Evolutionary conservation across 2,113 vertebrate species (phyloP).

Genomic region (Climacteris rufus): DNA sequence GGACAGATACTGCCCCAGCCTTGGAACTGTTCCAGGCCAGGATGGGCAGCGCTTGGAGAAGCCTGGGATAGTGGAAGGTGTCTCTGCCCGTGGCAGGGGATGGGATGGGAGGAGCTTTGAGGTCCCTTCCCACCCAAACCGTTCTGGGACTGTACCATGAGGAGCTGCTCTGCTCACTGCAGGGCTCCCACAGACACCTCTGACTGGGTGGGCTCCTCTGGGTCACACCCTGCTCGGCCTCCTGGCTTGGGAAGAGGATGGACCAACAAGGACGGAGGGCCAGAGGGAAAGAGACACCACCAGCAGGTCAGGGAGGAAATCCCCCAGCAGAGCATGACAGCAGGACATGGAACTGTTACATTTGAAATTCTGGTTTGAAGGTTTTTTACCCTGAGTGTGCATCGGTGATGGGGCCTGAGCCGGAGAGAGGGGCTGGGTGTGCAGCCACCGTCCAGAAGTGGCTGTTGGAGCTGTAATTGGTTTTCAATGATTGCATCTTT

Average conservation of each 20-base stretch:
- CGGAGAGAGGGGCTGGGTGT: neutral
- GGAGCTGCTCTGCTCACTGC: fast-evolving
- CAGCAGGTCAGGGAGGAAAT: neutral
- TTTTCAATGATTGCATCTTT: constrained; percentile 42
- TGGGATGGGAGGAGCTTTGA: neutral
- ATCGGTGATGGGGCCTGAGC: neutral
- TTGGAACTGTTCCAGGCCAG: neutral
- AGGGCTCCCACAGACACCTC: fast-evolving
- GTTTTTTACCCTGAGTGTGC: neutral
- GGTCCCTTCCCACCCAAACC: neutral
- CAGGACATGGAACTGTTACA: neutral
- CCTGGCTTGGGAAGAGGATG: neutral
- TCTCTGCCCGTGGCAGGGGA: neutral
- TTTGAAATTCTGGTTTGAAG: neutral
- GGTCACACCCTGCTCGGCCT: neutral
- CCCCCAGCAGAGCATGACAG: neutral
- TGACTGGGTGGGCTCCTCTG: neutral
- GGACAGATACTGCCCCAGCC: neutral
- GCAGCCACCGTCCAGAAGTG: neutral
- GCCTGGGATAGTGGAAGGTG: too few species aligned
- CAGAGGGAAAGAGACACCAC: fast-evolving
- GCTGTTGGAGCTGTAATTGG: constrained; percentile 20
- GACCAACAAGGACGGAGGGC: fast-evolving
- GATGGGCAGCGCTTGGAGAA: fast-evolving
- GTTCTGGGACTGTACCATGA: fast-evolving